A percentile compares a stretch with the other conserved stretches of the same genome.
Conservation (phyloP, 2,888 invertebrate genomes). For the Drosophila antonietae region DNA sequence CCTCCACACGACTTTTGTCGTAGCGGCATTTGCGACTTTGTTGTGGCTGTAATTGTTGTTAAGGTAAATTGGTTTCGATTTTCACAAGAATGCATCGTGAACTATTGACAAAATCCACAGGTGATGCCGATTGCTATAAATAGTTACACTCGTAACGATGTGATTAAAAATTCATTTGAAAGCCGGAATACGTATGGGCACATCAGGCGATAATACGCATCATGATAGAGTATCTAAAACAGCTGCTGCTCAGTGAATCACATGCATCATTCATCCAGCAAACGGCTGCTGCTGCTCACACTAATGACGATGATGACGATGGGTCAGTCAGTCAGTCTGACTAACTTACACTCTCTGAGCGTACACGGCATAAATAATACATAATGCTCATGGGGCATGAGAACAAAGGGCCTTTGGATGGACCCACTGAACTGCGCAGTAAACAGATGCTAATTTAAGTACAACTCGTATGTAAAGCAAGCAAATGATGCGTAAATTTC, state of each 20-base stretch:
- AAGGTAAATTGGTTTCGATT: slow-evolving; percentile 44
- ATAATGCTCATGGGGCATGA: slow-evolving; percentile 44
- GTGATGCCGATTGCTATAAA: slow-evolving; percentile 60
- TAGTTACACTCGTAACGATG: slow-evolving; percentile 29
- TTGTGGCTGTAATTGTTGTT: slow-evolving; percentile 29
- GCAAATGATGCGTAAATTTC: slow-evolving; percentile 61
- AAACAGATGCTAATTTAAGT: slow-evolving; percentile 59
- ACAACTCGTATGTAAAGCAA: slow-evolving; percentile 21
- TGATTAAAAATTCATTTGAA: slow-evolving; percentile 32
- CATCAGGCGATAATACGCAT: slow-evolving; percentile 14
- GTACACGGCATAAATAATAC: slow-evolving; percentile 20
- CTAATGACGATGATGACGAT: slow-evolving; percentile 14
- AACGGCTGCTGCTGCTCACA: slow-evolving; percentile 2
- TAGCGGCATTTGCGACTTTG: slow-evolving; percentile 51
- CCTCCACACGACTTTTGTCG: slow-evolving; percentile 4
- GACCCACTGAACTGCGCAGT: slow-evolving; percentile 55
- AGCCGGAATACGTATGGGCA: slow-evolving; percentile 13
- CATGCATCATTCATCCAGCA: slow-evolving; percentile 28
- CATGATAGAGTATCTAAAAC: slow-evolving; percentile 32
- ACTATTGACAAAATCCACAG: slow-evolving; percentile 26
- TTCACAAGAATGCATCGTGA: slow-evolving; percentile 41
- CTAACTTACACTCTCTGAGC: slow-evolving; percentile 33
- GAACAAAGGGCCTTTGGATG: slow-evolving; percentile 52
- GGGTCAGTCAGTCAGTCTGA: slow-evolving; percentile 44
- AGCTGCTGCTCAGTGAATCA: slow-evolving; percentile 55